A percentile compares a stretch with the other conserved stretches of the same genome.
Conservation (phyloP, 2,888 invertebrate species). For the Carcina quercana region DNA sequence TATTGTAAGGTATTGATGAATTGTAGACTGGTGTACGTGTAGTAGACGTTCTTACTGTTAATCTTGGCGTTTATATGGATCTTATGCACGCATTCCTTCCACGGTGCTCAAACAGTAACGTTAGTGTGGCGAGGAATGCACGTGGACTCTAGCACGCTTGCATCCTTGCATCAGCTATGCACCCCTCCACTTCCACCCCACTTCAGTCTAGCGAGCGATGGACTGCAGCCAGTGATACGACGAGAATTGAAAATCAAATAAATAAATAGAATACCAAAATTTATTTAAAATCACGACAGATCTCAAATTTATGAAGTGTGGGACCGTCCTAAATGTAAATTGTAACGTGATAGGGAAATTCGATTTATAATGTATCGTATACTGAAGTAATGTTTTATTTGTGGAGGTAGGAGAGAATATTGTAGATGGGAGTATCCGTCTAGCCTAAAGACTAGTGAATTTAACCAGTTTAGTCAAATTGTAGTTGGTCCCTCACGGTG, state of each 20-base stretch:
- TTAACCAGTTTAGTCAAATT: conserved; percentile 55
- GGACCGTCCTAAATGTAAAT: conserved; percentile 70
- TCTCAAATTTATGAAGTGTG: conserved; percentile 66
- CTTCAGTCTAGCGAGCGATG: conserved; percentile 21
- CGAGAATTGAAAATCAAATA: conserved; percentile 56
- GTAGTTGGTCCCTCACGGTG: conserved; percentile 49
- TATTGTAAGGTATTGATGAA: conserved; percentile 3
- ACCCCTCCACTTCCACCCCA: conserved; percentile 9
- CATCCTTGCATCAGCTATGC: conserved; percentile 23
- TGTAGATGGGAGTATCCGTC: conserved; percentile 42
- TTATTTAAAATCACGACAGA: conserved; percentile 48
- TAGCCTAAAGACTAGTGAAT: conserved; percentile 60
- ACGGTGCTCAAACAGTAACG: conserved; percentile 76
- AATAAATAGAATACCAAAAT: conserved; percentile 44
- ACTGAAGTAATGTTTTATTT: conserved; percentile 24
- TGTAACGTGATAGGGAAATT: conserved; percentile 56
- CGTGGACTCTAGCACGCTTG: conserved; percentile 15
- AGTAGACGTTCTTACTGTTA: conserved; percentile 18
- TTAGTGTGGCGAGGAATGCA: conserved; percentile 34
- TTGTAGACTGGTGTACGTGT: conserved; percentile 9
- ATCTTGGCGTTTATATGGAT: conserved; percentile 38
- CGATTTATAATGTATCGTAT: conserved; percentile 36
- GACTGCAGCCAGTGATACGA: conserved; percentile 48
- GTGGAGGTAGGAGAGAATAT: conserved; percentile 30
- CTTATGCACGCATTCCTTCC: conserved; percentile 79